Conservation (phyloP, 2,888 invertebrate species). For the Osmoderma eremita region DNA sequence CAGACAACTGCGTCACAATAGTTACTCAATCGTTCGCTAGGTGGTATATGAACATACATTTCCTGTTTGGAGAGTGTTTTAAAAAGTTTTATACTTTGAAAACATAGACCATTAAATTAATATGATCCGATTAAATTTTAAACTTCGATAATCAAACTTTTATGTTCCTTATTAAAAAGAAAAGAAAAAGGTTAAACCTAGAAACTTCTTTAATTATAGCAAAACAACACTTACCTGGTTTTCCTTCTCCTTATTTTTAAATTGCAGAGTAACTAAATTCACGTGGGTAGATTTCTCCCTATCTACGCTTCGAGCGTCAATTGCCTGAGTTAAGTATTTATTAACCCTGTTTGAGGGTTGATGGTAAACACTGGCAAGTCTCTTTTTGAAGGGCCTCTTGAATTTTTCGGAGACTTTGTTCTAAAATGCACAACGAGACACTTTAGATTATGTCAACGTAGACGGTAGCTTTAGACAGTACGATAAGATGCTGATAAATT, state of each 20-base stretch:
- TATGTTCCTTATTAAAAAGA: too few species aligned
- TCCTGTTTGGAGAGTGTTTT: too few species aligned
- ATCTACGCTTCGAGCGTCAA: constrained; percentile 90
- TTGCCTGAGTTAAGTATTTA: constrained; percentile 90
- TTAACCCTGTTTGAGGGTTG: constrained; percentile 92
- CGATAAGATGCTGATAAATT: constrained; percentile 1
- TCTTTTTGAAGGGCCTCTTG: constrained; percentile 87
- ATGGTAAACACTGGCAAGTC: constrained; percentile 86
- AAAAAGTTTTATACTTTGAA: too few species aligned
- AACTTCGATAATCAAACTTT: too few species aligned
- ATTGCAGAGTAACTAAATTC: constrained; percentile 84
- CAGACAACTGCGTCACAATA: too few species aligned
- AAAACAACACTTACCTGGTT: constrained; percentile 70
- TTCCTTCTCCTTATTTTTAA: constrained; percentile 86
- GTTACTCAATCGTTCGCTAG: too few species aligned
- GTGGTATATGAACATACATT: too few species aligned
- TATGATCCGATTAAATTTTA: too few species aligned
- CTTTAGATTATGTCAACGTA: constrained; percentile 16
- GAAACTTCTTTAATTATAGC: constrained; percentile 2
- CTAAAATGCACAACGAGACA: constrained; percentile 62
- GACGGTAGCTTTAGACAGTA: constrained; percentile 6
- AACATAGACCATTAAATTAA: too few species aligned
- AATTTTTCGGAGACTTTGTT: constrained; percentile 89
- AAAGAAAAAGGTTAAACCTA: too few species aligned
- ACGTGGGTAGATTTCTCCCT: constrained; percentile 90